Base-by-base conservation (phyloP, 2,888 invertebrate genomes). In the Leptura quadrifasciata region DNA sequence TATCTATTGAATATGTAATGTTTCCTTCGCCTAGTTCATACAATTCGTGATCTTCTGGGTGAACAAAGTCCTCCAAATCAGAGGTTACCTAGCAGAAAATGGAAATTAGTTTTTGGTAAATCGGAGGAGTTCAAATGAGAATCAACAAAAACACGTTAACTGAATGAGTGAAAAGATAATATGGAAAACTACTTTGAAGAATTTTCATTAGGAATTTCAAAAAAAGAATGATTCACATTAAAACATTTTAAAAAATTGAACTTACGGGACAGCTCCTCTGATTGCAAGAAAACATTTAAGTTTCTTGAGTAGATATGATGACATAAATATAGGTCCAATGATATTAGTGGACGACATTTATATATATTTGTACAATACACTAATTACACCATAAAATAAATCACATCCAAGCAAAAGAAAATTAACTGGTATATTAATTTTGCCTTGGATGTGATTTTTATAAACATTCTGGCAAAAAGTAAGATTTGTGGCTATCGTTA, bases 211-310 rank as follows among this genome's bases (percentile, higher is more conserved):
- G 55, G 67, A 70, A 68, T 72, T 68, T 39, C 64, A 71, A 74
- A 31, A 73, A 74, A 78, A 65, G 64, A 75, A 79, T 74, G 72
- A 76, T 76, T 74, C 76, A 78, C 76, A 76, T 70, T 63, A 78
- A 78, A 70, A 63, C 61, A 63, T 63, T 63, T 63, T 57, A 67
- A 72, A 76, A 72, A 55, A 68, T 60, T 76, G 67, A 80, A 80
- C 81, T 79, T 80, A 80, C 79, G 75, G 76, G 73, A 70, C 74
- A 76, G 63, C 68, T 79, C 78, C 76, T 79, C 73, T 79, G 81
- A 76, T 78, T 74, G 76, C 79, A 82, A 80, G 80, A 80, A 82
- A 82, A 82, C 81, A 77, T 80, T 81, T 80, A 76, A 80, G 79
- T 80, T 82, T 80, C 78, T 81, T 83, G 78, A 72, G 76, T 76